Evolutionary conservation across 2,113 vertebrate genomes (phyloP), one percentile per base, ranked within the genome.

Genomic region (Triplophysa dalaica): DNA sequence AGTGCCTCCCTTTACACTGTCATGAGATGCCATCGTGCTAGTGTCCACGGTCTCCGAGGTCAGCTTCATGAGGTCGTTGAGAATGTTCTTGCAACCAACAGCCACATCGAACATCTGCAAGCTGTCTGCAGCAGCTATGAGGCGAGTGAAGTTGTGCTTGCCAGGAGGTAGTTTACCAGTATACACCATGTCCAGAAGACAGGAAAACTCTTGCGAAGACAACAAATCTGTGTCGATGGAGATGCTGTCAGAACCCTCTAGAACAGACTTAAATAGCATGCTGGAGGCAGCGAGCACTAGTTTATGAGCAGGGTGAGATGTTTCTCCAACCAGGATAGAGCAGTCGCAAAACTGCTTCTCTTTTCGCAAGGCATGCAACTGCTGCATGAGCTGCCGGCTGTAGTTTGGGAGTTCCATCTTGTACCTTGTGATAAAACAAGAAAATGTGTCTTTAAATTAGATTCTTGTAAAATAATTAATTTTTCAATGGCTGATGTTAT

Each of bases 81-180:
- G 92, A 68, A 96, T 90, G 19, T 92, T 95, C 86, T 94, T 96
- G 83, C 95, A 96, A 7, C 94, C 93, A 0, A 95, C 91, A 0
- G 95, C 95, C 81, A 97, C 92, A 6, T 98, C 95, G n/a, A 95
- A 96, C 95, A 97, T 96, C 90, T 97, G 95, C 62, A 98, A 91
- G 87, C 92, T 95, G 87, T 95, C 95, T 0, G 97, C 95, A 1
- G 95, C 84, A 0, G 95, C 92, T 24, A 95, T 92, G 24, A 95
- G 87, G 74, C 93, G 92, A 58, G 93, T 93, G 75, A 96, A 93
- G 84, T 95, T 95, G 89, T 96, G 94, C 77, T 96, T 96, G 61
- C 95, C 94, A 4, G 92, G 77, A 0, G 94, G 93, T 13, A 98
- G 90, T 66, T 90, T 95, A 33, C 95, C 96, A 0, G 92, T 94